These are phyloP conservation scores for Oncopeltus fasciatus DNA, from an alignment of 1,140 invertebrate genomes.

Conservation along the genomic window DNA sequence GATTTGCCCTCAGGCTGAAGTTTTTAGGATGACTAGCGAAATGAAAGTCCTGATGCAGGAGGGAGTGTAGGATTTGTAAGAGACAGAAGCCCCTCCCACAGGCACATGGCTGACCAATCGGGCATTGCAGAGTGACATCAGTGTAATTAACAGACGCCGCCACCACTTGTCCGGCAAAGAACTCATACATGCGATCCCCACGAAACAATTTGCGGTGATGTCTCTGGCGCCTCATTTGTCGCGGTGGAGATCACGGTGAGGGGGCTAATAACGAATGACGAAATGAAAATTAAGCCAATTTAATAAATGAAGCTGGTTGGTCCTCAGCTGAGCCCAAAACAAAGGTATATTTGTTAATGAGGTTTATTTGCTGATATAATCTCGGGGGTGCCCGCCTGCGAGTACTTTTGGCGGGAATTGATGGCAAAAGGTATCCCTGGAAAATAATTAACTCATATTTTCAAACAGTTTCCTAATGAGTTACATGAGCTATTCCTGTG, in stretches of 20 bases:
- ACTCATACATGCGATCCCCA: not conserved
- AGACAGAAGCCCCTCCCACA: not conserved
- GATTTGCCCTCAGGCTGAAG: no score
- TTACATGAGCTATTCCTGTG: no score
- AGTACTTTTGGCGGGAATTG: not conserved
- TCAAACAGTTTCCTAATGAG: not conserved
- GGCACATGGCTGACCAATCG: not conserved
- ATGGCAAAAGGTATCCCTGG: not conserved
- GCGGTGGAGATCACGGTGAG: no score
- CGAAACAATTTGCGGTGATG: not conserved
- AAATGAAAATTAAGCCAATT: slow-evolving; percentile 1
- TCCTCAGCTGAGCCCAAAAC: not conserved
- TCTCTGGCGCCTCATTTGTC: not conserved
- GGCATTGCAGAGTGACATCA: not conserved
- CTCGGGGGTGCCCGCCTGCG: not conserved
- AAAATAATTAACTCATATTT: not conserved
- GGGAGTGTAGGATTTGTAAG: not conserved
- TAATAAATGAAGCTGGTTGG: not conserved
- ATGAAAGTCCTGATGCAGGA: no score
- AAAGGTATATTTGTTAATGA: not conserved
- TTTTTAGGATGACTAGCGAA: no score
- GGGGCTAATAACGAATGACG: no score
- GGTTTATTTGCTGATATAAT: not conserved
- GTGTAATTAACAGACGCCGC: not conserved
- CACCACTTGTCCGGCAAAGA: not conserved